Base-by-base conservation (phyloP, 2,113 vertebrate genomes). In the Trochalopteron elliotii region DNA sequence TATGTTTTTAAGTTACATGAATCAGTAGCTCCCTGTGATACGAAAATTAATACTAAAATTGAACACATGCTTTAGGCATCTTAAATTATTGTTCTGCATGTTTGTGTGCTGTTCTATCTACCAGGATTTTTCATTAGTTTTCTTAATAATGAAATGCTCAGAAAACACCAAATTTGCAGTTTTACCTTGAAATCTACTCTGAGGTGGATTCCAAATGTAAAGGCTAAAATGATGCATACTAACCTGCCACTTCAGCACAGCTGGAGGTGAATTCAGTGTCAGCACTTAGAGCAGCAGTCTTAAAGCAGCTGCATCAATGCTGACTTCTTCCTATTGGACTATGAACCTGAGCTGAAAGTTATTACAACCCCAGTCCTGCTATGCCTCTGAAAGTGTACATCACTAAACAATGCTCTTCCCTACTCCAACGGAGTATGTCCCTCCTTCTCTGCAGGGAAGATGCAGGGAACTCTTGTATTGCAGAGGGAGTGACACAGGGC, bases 21-120 rank as follows among this genome's bases (percentile, higher is more conserved):
- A 63, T 56, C 22, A 9, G 19, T 76, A 45, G 19, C 81, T 95
- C 59, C 35, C 27, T 75, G 10, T 14, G 33, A 47, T 6, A 76
- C 56, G 61, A 83, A 91, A 76, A 87, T 24, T 74, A 92, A 39
- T 64, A n/a, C 19, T 80, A 65, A 79, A 94, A 74, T 42, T 52
- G 3, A 93, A 67, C 2, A 10, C 9, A 22, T 72, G 25, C 22
- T 56, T 90, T 59, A 59, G 71, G 21, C 52, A 80, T 86, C 75
- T 49, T 52, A 49, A 68, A 49, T 79, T 82, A 45, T 40, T 82
- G 11, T 44, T 69, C 15, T 11, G 9, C 31, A 60, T 75, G 12
- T 63, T 80, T 63, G n/a, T 30, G 49, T 2, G 3, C 30, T 78
- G 15, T 63, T 91, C 1, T 33, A 78, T 35, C 44, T 57, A n/a